phyloP scores from a whole-genome alignment of 2,888 invertebrate species.

The Rhamnusium bicolor region DNA sequence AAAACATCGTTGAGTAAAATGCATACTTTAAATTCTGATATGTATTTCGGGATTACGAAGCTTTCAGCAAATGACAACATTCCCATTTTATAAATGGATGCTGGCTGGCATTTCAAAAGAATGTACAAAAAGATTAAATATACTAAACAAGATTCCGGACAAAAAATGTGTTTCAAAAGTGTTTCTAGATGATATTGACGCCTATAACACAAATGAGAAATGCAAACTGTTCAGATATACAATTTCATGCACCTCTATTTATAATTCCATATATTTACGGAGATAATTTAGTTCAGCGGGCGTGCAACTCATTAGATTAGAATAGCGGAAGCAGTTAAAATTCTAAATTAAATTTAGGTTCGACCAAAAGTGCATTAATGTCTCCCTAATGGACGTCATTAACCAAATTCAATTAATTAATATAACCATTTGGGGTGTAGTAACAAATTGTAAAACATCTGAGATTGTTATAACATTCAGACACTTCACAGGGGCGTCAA shows the following conservation, averaged over 20 bases:
- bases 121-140: constrained; percentile 11
- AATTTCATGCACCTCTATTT: constrained; percentile 20
- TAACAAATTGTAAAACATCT: too few species aligned
- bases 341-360: constrained; percentile 14
- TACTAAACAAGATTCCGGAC: not conserved
- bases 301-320: constrained; percentile 9
- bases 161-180: not conserved
- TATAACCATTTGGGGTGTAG: not conserved
- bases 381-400: not conserved
- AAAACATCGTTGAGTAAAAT: not conserved
- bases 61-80: constrained; percentile 25
- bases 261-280: constrained; percentile 20
- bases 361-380: not conserved
- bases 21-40: not conserved
- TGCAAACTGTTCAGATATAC: not conserved
- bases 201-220: not conserved
- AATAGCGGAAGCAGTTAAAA: constrained; percentile 29
- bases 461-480: too few species aligned
- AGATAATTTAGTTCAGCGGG: constrained; percentile 23
- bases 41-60: constrained; percentile 4
- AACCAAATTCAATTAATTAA: not conserved
- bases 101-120: constrained; percentile 1
- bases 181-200: not conserved
- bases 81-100: constrained; percentile 17
- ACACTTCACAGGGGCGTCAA: too few species aligned